Base-by-base conservation (phyloP, 2,888 invertebrate species). In the Apamea anceps region DNA sequence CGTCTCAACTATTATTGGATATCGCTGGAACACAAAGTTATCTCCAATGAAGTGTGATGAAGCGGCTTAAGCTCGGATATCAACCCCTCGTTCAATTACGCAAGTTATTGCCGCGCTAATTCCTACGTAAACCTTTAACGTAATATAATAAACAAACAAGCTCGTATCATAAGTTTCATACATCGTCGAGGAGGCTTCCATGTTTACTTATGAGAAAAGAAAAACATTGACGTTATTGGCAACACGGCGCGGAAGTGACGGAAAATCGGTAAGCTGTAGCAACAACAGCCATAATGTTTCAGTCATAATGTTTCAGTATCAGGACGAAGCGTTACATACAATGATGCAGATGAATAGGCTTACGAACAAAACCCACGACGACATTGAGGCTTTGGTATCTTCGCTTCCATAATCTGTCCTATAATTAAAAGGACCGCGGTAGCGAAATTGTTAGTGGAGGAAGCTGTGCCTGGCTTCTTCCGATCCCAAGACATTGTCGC, bases 101-200 rank as follows among this genome's bases (percentile, higher is more conserved):
- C 67, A 67, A 81, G 85, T 87, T 85, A 87, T 84, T 77, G 77
- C 75, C 71, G 42, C 75, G 70, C 70, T 85, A 87, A 87, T 85
- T 73, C 75, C 57, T 72, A 81, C 60, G 77, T 77, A 87, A 85
- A 85, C 85, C 87, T 76, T 87, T 72, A 75, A 45, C 85, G 72
- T 87, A 80, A 84, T 77, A 73, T 67, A 37, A 73, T 78, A 85
- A 84, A 84, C 79, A 81, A 77, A 84, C 84, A 80, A 48, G 75
- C 74, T 63, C 60, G 68, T 75, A 67, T 78, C 66, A 82, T 76
- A 84, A 82, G 67, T 75, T 84, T 62, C 74, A 71, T 71, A 76
- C 51, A 32, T 15, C 75, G 54, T 75, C 42, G 65, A 42, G 25
- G 60, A 68, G 72, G 66, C 66, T 84, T 63, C 32, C 72, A n/a